phyloP scores from a whole-genome alignment of 2,797 vertebrate species.

The Pitangus sulphuratus region DNA sequence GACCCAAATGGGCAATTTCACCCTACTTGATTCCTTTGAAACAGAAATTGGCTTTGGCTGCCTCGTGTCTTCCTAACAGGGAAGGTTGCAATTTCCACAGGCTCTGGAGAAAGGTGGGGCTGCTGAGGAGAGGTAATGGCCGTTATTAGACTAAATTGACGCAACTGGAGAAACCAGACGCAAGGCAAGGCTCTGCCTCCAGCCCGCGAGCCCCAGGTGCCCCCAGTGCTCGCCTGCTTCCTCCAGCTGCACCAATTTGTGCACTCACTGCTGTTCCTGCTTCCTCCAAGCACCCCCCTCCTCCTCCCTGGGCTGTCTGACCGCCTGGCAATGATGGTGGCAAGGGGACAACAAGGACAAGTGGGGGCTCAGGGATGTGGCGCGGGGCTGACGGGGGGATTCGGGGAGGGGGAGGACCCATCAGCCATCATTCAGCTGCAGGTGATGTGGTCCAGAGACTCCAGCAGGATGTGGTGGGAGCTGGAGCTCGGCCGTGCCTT shows the following conservation, averaged over 20 bases:
- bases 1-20: slow-evolving; percentile 14
- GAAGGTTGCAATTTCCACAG: background rate
- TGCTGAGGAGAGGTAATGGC: background rate
- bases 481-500: background rate
- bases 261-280: background rate
- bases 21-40: slow-evolving; percentile 26
- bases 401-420: background rate
- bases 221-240: background rate
- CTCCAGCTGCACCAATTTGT: slow-evolving; percentile 29
- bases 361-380: fast-evolving
- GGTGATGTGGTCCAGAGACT: background rate
- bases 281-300: background rate
- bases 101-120: background rate
- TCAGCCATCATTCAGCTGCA: fast-evolving
- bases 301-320: background rate
- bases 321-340: fast-evolving
- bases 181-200: background rate
- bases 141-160: background rate
- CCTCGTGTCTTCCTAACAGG: background rate
- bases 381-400: fast-evolving
- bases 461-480: background rate
- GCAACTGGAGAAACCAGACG: background rate
- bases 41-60: slow-evolving; percentile 51
- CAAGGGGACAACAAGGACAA: background rate
- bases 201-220: background rate